Evolutionary conservation across 2,113 vertebrate species (phyloP).

Genomic region (Bujurquina vittata): DNA sequence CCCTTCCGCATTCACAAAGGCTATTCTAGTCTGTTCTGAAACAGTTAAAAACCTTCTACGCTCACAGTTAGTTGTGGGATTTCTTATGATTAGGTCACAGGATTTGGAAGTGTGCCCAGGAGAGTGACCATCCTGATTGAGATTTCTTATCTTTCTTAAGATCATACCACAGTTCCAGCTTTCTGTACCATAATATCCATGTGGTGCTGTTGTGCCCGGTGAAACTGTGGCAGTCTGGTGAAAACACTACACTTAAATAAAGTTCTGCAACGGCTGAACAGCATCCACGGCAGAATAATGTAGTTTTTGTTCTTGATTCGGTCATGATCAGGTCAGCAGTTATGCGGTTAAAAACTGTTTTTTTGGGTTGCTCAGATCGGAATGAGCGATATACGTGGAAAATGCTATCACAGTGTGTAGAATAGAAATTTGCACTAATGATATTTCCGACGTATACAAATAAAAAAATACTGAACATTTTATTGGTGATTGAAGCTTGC

Average conservation of each 20-base stretch:
- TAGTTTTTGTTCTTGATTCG: background rate
- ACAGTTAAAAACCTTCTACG: background rate
- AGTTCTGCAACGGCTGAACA: background rate
- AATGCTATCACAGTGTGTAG: background rate
- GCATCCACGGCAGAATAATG: background rate
- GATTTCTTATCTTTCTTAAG: background rate
- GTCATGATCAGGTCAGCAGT: background rate
- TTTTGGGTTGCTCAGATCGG: background rate
- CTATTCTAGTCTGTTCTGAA: too few relatives aligned
- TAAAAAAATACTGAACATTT: background rate
- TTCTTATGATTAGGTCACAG: background rate
- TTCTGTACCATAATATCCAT: too few relatives aligned
- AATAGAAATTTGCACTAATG: background rate
- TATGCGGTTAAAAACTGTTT: background rate
- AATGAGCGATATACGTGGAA: background rate
- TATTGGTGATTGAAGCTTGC: background rate
- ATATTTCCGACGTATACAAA: background rate
- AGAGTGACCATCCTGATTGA: background rate
- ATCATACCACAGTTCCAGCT: background rate
- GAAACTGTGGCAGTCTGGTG: too few relatives aligned
- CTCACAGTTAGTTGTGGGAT: background rate
- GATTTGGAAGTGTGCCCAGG: background rate
- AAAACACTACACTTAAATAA: background rate
- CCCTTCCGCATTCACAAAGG: too few relatives aligned
- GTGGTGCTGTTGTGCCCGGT: too few relatives aligned